phyloP scores from a whole-genome alignment of 2,888 invertebrate species.

The Stenurella melanura region DNA sequence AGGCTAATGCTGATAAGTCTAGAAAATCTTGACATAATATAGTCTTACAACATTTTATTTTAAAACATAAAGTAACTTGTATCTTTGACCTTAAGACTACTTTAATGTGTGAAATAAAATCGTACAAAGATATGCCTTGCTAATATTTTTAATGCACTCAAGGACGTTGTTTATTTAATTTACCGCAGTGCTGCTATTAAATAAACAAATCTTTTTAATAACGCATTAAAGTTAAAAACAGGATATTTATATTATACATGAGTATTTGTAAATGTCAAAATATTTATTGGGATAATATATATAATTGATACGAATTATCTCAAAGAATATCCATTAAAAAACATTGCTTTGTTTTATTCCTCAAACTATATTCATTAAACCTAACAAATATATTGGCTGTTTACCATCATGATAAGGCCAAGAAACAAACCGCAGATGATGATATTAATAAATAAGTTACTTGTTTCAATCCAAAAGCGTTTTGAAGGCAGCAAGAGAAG shows the following conservation, averaged over 20 bases:
- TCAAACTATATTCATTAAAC: slow-evolving; percentile 21
- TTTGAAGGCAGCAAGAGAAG: slow-evolving; percentile 43
- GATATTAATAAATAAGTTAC: slow-evolving; percentile 62
- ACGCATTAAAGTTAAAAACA: too few species aligned
- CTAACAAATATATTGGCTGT: slow-evolving; percentile 12
- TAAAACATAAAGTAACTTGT: too few species aligned
- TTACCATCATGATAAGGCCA: slow-evolving; percentile 9
- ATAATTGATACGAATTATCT: not conserved
- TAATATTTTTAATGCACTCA: too few species aligned
- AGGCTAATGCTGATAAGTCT: too few species aligned
- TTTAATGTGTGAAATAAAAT: too few species aligned
- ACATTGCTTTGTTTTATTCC: not conserved
- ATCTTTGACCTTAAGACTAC: too few species aligned
- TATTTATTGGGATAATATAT: not conserved
- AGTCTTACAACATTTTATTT: too few species aligned
- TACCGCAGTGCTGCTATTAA: too few species aligned
- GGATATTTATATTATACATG: not conserved
- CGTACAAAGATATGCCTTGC: too few species aligned
- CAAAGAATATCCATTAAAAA: not conserved
- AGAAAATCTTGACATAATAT: too few species aligned
- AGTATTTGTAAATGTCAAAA: not conserved
- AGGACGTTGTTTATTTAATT: too few species aligned
- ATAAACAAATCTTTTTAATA: too few species aligned
- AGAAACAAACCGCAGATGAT: slow-evolving; percentile 46
- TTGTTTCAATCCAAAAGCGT: slow-evolving; percentile 57